A percentile compares a stretch with the other conserved stretches of the same genome.
Conservation (phyloP, 2,113 vertebrate species). For the Lucifuga dentata region DNA sequence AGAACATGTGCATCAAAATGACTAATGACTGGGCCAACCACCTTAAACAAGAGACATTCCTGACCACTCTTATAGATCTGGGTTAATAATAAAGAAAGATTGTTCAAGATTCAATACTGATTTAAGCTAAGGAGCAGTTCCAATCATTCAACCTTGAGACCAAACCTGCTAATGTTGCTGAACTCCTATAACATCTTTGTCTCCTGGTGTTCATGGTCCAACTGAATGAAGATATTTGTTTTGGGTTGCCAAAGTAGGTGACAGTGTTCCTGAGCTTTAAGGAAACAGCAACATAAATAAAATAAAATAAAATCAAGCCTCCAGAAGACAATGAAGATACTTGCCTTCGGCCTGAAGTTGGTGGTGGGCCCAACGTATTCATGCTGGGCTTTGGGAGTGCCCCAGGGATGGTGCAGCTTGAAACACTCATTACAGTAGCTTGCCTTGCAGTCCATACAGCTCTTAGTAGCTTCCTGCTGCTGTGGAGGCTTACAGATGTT, state of each 20-base stretch:
- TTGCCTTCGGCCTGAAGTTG: conserved; percentile 95
- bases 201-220: conserved; percentile 28
- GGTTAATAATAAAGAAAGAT: too few species aligned
- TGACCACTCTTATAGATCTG: too few species aligned
- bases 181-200: conserved; percentile 6
- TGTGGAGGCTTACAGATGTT: conserved; percentile 93
- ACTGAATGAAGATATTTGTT: neutral
- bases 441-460: conserved; percentile 97
- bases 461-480: conserved; percentile 95
- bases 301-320: neutral
- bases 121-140: too few species aligned
- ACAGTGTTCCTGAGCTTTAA: neutral
- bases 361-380: conserved; percentile 97
- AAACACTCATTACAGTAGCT: conserved; percentile 98
- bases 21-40: too few species aligned
- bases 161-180: neutral
- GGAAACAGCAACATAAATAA: neutral
- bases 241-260: too few species aligned
- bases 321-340: neutral
- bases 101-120: too few species aligned
- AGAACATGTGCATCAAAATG: too few species aligned
- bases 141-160: neutral
- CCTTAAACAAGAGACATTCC: neutral
- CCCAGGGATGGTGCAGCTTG: conserved; percentile 97
- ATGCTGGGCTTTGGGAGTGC: conserved; percentile 94